Percentiles rank a stretch among this genome's conserved stretches.
Conservation (phyloP, 2,113 vertebrate genomes). For the Chlorodrepanis virens region DNA sequence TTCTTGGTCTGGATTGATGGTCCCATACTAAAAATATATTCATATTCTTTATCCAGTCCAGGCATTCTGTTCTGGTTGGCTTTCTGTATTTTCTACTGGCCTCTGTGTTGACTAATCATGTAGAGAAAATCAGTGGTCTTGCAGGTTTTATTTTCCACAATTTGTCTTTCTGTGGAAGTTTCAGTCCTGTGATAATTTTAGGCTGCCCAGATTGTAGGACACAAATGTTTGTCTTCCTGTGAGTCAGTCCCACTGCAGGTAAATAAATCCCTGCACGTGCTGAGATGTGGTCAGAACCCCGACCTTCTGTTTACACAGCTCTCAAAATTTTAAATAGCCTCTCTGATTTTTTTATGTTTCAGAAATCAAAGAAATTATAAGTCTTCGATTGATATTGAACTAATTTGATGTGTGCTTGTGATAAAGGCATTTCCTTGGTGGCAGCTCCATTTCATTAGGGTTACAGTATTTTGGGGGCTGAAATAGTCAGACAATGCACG, state of each 20-base stretch:
- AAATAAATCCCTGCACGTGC: fast-evolving
- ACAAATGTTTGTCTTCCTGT: neutral
- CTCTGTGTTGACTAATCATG: fast-evolving
- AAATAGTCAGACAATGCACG: neutral
- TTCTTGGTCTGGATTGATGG: neutral
- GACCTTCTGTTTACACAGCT: neutral
- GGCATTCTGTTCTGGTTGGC: neutral
- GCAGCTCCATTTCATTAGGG: neutral
- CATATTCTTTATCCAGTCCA: neutral
- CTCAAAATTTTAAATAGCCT: neutral
- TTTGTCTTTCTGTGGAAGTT: neutral
- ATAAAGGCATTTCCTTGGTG: neutral
- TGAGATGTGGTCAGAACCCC: neutral
- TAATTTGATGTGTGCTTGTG: neutral
- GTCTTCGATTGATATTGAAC: neutral
- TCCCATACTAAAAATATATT: neutral
- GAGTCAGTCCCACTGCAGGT: neutral
- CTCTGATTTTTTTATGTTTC: neutral
- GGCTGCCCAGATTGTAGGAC: neutral
- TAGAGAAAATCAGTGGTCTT: neutral
- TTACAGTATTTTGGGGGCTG: conserved; percentile 1
- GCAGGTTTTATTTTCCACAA: neutral
- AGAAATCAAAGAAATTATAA: neutral
- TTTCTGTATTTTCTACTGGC: neutral
- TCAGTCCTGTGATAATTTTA: neutral